phyloP scores from a whole-genome alignment of 2,888 invertebrate genomes.

The Agrotis segetum region DNA sequence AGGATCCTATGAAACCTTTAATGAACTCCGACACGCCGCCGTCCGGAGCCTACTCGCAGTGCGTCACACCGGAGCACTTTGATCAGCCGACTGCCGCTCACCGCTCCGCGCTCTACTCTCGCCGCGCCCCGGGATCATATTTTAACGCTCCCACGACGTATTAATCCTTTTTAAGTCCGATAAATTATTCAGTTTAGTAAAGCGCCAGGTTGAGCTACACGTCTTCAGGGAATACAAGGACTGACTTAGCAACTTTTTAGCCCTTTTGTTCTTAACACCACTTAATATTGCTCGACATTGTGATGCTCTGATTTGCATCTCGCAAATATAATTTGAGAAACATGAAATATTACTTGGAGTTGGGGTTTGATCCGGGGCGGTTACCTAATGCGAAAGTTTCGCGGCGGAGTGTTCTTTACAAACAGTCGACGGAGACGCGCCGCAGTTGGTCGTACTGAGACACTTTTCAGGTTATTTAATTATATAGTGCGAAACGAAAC shows the following conservation, averaged over 20 bases:
- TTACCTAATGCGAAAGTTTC: constrained; percentile 58
- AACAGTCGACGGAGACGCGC: constrained; percentile 8
- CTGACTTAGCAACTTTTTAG: constrained; percentile 66
- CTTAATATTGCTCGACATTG: constrained; percentile 66
- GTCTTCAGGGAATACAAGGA: constrained; percentile 51
- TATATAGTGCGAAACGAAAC: constrained; percentile 26
- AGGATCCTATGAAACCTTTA: constrained; percentile 31
- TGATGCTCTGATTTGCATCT: constrained; percentile 63
- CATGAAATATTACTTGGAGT: constrained; percentile 65
- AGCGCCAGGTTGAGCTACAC: constrained; percentile 56
- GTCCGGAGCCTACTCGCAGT: constrained; percentile 14
- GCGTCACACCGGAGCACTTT: constrained; percentile 49
- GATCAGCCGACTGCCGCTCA: constrained; percentile 45
- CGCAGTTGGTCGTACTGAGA: constrained; percentile 6
- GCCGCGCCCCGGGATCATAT: constrained; percentile 71
- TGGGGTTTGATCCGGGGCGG: constrained; percentile 54
- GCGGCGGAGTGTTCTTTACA: constrained; percentile 16
- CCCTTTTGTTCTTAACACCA: constrained; percentile 70
- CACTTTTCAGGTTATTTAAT: constrained; percentile 27
- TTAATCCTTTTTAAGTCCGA: constrained; percentile 85
- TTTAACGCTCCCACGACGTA: constrained; percentile 78
- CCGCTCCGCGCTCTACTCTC: constrained; percentile 1
- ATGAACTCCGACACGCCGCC: constrained; percentile 46
- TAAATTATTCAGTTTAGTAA: constrained; percentile 83
- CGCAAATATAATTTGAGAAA: constrained; percentile 65